Conservation (phyloP, 2,797 vertebrate genomes). For the Petrocephalus sullivani region DNA sequence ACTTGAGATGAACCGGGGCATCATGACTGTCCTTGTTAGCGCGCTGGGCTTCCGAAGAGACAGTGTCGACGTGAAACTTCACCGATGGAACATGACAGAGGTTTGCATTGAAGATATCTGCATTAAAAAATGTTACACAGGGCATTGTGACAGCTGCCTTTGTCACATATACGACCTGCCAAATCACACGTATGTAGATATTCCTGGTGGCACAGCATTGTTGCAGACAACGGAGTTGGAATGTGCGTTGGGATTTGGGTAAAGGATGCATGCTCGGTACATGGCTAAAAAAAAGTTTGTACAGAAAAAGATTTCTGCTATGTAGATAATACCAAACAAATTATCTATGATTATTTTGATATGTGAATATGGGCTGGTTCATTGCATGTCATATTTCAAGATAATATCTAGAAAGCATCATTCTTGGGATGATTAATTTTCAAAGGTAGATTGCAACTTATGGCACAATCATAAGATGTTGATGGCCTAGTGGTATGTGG, state of each 20-base stretch:
- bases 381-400: neutral
- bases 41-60: neutral
- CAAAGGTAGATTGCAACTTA: neutral
- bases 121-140: neutral
- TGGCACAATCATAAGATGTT: no score
- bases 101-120: neutral
- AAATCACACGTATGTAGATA: neutral
- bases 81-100: neutral
- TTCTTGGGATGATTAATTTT: neutral
- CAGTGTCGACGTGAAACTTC: neutral
- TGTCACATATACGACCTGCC: neutral
- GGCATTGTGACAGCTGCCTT: neutral
- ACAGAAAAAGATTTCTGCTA: no score
- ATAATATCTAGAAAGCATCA: neutral
- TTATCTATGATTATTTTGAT: no score
- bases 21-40: neutral
- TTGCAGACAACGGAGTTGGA: no score
- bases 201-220: no score
- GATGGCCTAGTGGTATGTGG: no score
- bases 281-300: no score
- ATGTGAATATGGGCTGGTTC: neutral
- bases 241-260: no score
- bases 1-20: neutral
- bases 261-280: no score
- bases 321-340: no score